phyloP scores from a whole-genome alignment of 2,797 vertebrate genomes.

The Pangasius larnaudii region DNA sequence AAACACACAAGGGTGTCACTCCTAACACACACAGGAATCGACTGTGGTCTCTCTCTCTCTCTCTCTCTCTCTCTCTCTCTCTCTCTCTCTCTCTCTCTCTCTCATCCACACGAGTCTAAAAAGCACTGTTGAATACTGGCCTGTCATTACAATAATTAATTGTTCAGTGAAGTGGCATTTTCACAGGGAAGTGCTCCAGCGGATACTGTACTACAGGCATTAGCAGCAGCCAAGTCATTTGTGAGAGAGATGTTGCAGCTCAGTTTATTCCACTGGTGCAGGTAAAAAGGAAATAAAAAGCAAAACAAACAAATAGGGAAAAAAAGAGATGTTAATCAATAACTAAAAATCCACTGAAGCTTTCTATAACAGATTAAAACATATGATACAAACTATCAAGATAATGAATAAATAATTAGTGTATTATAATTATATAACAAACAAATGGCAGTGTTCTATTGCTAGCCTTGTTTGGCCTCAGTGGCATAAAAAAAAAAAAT shows the following conservation, averaged over 20 bases:
- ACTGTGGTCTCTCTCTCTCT: conserved; percentile 36
- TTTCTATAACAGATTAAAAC: not conserved
- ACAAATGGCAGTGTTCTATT: not conserved
- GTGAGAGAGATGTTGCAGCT: conserved; percentile 64
- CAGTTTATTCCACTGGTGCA: conserved; percentile 27
- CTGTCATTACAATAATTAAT: conserved; percentile 81
- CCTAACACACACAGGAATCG: conserved; percentile 28
- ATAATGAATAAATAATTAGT: conserved; percentile 11
- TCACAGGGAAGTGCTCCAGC: conserved; percentile 71
- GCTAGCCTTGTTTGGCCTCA: conserved; percentile 36
- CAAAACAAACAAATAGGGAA: conserved; percentile 40
- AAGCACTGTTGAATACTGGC: conserved; percentile 68
- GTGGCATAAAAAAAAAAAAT: conserved; percentile 54
- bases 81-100: conserved; percentile 16
- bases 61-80: conserved; percentile 12
- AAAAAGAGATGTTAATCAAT: conserved; percentile 15
- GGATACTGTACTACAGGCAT: conserved; percentile 53
- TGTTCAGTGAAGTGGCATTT: conserved; percentile 77
- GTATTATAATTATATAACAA: not conserved
- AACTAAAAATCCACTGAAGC: not conserved
- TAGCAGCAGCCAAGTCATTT: conserved; percentile 65
- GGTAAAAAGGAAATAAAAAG: conserved; percentile 33
- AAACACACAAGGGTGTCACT: conserved; percentile 58
- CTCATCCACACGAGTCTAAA: conserved; percentile 58
- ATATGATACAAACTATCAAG: not conserved